These are phyloP conservation scores for Carassius carassius DNA, from an alignment of 2,113 vertebrate species.

Conservation along the genomic window DNA sequence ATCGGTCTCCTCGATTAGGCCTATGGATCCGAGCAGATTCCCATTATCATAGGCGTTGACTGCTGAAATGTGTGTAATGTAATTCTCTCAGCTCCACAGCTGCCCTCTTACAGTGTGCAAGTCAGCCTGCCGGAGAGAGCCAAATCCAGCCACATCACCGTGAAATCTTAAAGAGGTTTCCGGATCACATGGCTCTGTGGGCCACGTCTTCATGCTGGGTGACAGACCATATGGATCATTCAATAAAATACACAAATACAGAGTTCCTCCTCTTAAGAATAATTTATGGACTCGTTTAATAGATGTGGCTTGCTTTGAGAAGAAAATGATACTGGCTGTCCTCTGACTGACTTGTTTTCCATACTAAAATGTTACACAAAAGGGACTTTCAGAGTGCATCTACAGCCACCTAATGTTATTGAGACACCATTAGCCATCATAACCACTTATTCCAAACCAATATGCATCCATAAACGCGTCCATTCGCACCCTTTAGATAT, in stretches of 20 bases:
- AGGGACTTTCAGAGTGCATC: neutral
- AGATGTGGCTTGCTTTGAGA: neutral
- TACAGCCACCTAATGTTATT: neutral
- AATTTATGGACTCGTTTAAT: constrained; percentile 3
- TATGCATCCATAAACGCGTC: neutral
- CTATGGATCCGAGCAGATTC: constrained; percentile 26
- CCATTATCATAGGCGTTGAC: constrained; percentile 46
- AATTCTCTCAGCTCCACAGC: constrained; percentile 72
- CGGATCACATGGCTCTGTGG: neutral
- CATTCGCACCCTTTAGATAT: neutral
- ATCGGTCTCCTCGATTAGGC: constrained; percentile 18
- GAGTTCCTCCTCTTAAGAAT: constrained; percentile 26
- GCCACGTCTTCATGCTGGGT: constrained; percentile 19
- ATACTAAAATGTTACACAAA: neutral
- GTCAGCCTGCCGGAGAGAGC: constrained; percentile 5
- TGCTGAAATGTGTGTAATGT: constrained; percentile 64
- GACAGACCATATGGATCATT: constrained; percentile 36
- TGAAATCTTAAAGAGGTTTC: constrained; percentile 46
- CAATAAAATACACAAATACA: constrained; percentile 29
- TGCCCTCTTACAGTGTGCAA: constrained; percentile 61
- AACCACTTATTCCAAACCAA: neutral
- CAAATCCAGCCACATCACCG: constrained; percentile 34
- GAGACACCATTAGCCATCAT: neutral
- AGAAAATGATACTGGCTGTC: neutral
- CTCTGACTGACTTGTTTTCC: constrained; percentile 4